Base-by-base conservation (phyloP, 2,797 vertebrate species). In the Poeciliopsis gracilis region DNA sequence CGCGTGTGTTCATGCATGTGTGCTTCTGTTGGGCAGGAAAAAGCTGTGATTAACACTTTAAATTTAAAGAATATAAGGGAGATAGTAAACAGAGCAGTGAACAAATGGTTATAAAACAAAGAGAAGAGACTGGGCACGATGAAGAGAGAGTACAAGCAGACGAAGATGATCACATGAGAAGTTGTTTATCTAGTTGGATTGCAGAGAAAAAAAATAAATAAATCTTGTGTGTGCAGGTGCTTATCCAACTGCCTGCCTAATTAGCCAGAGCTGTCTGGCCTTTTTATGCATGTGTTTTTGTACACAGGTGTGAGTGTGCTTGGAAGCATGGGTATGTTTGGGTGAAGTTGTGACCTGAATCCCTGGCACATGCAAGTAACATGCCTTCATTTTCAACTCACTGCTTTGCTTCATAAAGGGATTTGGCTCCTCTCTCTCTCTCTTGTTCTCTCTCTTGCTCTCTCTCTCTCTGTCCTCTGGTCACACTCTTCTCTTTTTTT, bases 341-440 rank as follows among this genome's bases (percentile, higher is more conserved):
- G 88, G 86, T 86, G 81, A 87, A 89, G 83, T 90, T 92, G 85
- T 91, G 91, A 93, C 91, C 93, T 90, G 89, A 92, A 93, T 94
- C 91, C 83, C 82, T 69, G 80, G 85, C 87, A 93, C 85, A 81
- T 90, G 78, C 86, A 87, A 84, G 82, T 87, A 82, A 83, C 80
- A 88, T 89, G 83, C 89, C 91, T 92, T 93, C 86, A 91, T 92
- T 91, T 91, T 91, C 85, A 87, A 87, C 91, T 93, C 90, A 85
- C 82, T 47, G 78, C 91, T 92, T 91, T 91, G 81, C 82, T 86
- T 89, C 73, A 55, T 95, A 93, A 94, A 91, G 92, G 91, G 91
- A 92, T 94, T 90, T 87, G 72, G 47, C 83, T 85, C 74, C 76
- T 82, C 89, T 86, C 81, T 74, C 73, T 82, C 51, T 76, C 43